Evolutionary conservation across 2,113 vertebrate genomes (phyloP).

Genomic region (Jacana jacana): DNA sequence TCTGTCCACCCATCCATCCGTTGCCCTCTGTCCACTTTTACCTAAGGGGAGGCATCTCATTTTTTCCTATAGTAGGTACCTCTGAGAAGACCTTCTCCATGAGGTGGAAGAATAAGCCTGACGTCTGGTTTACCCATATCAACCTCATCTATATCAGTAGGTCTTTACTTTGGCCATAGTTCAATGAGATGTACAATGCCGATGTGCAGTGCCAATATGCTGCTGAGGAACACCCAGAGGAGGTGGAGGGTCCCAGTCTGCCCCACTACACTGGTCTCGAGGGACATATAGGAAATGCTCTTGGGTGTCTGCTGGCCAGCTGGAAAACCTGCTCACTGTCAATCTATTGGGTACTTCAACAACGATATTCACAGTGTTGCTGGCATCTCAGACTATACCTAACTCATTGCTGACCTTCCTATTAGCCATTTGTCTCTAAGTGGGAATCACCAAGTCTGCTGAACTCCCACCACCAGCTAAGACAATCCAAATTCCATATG

Average conservation of each 20-base stretch:
- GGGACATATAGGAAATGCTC: neutral
- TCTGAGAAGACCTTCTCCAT: neutral
- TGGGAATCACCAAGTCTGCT: neutral
- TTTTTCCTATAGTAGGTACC: neutral
- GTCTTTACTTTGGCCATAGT: neutral
- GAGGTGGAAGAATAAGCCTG: neutral
- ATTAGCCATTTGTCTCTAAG: neutral
- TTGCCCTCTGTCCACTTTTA: neutral
- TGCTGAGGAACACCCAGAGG: neutral
- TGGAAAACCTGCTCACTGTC: neutral
- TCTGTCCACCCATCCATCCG: neutral
- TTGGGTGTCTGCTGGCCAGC: neutral
- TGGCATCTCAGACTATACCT: neutral
- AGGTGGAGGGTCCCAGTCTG: neutral
- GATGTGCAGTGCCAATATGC: neutral
- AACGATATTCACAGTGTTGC: neutral
- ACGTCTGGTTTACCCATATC: neutral
- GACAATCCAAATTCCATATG: neutral
- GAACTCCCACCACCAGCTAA: neutral
- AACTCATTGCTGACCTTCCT: neutral
- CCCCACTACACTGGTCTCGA: neutral
- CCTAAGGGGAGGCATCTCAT: neutral
- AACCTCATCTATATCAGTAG: neutral
- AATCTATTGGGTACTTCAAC: neutral
- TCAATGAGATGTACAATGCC: neutral